Conservation (phyloP, 23 tunicate genomes). For the Trididemnum miniatum region DNA sequence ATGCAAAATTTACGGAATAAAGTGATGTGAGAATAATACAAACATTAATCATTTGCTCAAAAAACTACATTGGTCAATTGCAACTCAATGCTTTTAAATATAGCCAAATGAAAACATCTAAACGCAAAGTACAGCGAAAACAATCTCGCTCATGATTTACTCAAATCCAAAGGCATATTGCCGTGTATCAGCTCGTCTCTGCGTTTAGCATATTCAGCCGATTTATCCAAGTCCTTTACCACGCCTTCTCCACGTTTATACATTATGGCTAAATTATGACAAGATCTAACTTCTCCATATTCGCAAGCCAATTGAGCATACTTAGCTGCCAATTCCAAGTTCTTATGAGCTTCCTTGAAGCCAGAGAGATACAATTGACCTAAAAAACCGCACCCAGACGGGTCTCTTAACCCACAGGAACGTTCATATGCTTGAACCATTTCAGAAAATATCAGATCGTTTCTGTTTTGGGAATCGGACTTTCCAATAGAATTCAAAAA, state of each 20-base stretch:
- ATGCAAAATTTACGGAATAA: too few species aligned
- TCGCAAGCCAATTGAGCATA: constrained; percentile 81
- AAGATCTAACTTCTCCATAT: constrained; percentile 54
- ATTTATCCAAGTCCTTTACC: constrained; percentile 26
- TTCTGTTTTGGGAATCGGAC: not conserved
- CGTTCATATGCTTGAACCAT: constrained; percentile 36
- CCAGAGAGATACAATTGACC: constrained; percentile 65
- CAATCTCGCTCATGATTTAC: constrained; percentile 36
- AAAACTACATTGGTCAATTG: too few species aligned
- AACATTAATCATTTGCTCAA: too few species aligned
- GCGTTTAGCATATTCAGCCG: constrained; percentile 29
- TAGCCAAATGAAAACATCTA: too few species aligned
- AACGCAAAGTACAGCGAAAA: too few species aligned
- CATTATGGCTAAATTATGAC: constrained; percentile 78
- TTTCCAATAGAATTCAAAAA: not conserved
- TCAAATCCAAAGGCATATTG: constrained; percentile 36
- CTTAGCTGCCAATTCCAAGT: constrained; percentile 55
- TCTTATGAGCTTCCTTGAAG: constrained; percentile 8
- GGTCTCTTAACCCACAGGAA: constrained; percentile 61
- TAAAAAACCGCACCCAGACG: constrained; percentile 60
- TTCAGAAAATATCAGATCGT: not conserved
- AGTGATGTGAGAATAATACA: too few species aligned
- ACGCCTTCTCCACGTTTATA: constrained; percentile 82
- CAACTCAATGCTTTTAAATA: too few species aligned
- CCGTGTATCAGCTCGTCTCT: constrained; percentile 46